These are phyloP conservation scores for Poecile atricapillus DNA, from an alignment of 2,113 vertebrate genomes.

Conservation along the genomic window DNA sequence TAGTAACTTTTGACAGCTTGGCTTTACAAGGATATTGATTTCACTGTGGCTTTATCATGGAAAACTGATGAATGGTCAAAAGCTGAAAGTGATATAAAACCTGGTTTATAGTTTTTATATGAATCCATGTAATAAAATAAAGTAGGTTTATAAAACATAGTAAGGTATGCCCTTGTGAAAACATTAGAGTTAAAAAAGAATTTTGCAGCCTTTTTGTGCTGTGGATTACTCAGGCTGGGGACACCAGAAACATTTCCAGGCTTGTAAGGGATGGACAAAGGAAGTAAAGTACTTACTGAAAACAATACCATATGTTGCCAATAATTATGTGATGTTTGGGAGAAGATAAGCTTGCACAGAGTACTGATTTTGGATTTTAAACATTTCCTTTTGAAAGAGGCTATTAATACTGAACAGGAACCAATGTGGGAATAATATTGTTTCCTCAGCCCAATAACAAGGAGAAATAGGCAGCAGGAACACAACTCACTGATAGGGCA, in stretches of 20 bases:
- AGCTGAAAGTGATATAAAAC: conserved; percentile 41
- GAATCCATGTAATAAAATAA: conserved; percentile 49
- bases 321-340: not conserved
- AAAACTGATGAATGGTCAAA: conserved; percentile 62
- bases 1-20: conserved; percentile 61
- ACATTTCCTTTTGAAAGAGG: not conserved
- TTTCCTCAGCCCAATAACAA: not conserved
- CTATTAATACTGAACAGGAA: not conserved
- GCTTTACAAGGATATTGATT: conserved; percentile 63
- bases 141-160: conserved; percentile 48
- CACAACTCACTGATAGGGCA: not conserved
- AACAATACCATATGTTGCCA: not conserved
- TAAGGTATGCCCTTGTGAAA: conserved; percentile 33
- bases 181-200: not conserved
- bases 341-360: not conserved
- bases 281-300: not conserved
- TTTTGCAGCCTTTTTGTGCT: not conserved
- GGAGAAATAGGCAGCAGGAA: not conserved
- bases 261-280: not conserved
- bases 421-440: not conserved
- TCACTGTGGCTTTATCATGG: conserved; percentile 33
- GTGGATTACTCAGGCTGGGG: not conserved
- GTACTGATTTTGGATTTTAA: not conserved
- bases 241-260: not conserved
- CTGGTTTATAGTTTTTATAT: conserved; percentile 36